Percentiles rank a stretch among this genome's conserved stretches.
These are phyloP conservation scores for Rhincodon typus DNA, from an alignment of 2,797 vertebrate species.

Conservation along the genomic window DNA sequence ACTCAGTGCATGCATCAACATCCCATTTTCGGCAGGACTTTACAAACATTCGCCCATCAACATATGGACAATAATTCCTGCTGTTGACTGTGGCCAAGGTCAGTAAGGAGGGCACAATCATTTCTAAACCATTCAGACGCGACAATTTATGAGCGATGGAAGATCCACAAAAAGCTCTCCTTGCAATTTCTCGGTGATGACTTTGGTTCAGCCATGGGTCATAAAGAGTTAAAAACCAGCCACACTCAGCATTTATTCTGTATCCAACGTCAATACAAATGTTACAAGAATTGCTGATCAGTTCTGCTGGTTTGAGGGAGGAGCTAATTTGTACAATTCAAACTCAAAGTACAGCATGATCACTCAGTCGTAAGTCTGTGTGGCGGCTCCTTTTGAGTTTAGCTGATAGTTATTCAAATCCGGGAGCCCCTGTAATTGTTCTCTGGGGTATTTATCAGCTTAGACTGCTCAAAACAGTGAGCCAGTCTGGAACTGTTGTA, in stretches of 20 bases:
- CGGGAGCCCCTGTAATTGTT: not conserved
- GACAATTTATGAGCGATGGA: no score
- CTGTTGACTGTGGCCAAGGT: not conserved
- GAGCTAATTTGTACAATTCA: not conserved
- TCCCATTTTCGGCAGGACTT: no score
- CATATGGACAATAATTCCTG: no score
- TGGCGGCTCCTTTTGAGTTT: not conserved
- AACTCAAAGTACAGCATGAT: not conserved
- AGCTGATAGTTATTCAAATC: conserved; percentile 3
- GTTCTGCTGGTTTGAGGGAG: not conserved
- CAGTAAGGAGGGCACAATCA: not conserved
- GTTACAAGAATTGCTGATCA: not conserved
- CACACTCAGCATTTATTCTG: not conserved
- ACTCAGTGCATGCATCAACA: no score
- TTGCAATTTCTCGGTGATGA: not conserved
- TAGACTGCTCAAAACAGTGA: not conserved
- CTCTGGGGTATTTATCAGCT: conserved; percentile 8
- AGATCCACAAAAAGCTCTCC: not conserved
- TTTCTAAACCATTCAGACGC: no score
- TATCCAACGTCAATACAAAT: not conserved
- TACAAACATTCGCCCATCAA: no score
- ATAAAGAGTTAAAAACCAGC: not conserved
- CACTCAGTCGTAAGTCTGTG: not conserved
- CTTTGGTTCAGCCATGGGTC: not conserved
- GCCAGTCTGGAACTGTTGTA: not conserved